These are phyloP conservation scores for Clamator glandarius DNA, from an alignment of 2,797 vertebrate genomes.

Conservation along the genomic window DNA sequence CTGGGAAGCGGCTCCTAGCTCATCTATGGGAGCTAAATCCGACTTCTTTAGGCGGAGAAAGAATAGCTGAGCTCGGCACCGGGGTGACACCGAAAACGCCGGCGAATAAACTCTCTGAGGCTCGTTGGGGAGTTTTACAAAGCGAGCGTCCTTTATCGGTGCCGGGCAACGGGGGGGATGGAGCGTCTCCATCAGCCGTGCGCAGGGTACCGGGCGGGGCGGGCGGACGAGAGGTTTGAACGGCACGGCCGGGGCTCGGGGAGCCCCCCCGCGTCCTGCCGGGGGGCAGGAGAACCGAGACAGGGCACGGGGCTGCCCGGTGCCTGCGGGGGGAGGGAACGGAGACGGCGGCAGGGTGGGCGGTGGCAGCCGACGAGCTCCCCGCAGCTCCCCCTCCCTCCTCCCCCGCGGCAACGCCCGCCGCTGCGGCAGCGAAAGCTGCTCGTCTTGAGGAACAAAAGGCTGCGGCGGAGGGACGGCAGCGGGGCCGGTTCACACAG, in stretches of 20 bases:
- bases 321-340: neutral
- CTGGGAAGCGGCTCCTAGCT: neutral
- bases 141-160: no score
- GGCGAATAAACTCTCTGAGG: no score
- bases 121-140: no score
- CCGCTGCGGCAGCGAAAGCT: neutral
- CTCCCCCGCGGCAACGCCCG: neutral
- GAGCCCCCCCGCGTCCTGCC: neutral
- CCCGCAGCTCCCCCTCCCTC: neutral
- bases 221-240: no score
- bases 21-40: neutral
- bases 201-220: neutral
- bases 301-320: no score
- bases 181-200: no score
- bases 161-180: no score
- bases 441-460: neutral
- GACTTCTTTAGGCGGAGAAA: neutral
- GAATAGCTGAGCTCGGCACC: neutral
- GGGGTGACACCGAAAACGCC: no score
- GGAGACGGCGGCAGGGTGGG: no score
- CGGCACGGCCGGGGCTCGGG: no score
- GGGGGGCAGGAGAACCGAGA: neutral
- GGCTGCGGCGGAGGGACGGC: neutral
- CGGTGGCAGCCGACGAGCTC: neutral
- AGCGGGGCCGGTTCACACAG: neutral